phyloP scores from a whole-genome alignment of 1,140 invertebrate species.

The Ceratina calcarata region DNA sequence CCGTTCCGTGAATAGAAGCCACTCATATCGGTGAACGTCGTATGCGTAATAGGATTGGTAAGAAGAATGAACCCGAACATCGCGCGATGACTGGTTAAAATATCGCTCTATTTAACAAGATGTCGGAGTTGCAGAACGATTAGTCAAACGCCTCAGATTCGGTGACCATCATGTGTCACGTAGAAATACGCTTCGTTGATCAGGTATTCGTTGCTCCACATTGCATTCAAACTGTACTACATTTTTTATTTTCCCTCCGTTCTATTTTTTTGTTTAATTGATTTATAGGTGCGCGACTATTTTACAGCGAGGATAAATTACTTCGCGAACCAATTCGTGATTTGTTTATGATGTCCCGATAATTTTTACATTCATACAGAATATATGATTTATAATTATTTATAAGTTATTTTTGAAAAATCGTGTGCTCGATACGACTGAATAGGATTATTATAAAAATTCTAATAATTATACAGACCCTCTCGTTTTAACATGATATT shows the following conservation, averaged over 20 bases:
- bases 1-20: constrained; percentile 48
- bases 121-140: neutral
- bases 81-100: constrained; percentile 60
- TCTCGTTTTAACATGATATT: neutral
- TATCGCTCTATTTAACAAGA: constrained; percentile 45
- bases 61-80: constrained; percentile 57
- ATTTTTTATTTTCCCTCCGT: neutral
- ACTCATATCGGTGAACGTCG: constrained; percentile 52
- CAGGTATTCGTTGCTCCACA: neutral
- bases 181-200: neutral
- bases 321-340: neutral
- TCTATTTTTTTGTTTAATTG: too few species aligned
- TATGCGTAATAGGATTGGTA: constrained; percentile 53
- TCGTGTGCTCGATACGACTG: too few species aligned
- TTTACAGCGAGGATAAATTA: constrained; percentile 13
- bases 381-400: too few species aligned
- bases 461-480: neutral
- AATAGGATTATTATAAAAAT: too few species aligned
- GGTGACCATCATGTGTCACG: neutral
- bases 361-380: neutral
- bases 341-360: neutral
- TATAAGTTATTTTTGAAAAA: too few species aligned
- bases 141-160: neutral
- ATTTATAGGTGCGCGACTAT: too few species aligned
- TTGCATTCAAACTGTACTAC: neutral